Conservation (phyloP, 2,797 vertebrate genomes). For the Gallinago solitaria region DNA sequence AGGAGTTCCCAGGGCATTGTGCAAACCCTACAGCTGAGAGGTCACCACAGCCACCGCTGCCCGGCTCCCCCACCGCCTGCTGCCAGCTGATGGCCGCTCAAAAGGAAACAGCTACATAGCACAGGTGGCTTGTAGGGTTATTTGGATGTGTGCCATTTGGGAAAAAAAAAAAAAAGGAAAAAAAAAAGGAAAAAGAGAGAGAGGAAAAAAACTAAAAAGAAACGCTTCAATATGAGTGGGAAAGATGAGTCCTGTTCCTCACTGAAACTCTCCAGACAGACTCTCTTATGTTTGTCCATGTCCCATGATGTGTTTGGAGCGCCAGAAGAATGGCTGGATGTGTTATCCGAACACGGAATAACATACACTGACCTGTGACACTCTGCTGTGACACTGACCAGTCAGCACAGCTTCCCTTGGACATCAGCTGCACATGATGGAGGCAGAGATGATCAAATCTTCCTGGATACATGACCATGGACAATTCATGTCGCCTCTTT, state of each 20-base stretch:
- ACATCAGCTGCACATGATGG: neutral
- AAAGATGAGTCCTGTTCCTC: neutral
- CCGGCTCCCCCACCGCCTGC: neutral
- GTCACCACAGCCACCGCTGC: neutral
- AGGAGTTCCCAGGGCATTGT: neutral
- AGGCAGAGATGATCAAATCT: neutral
- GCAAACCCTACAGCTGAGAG: neutral
- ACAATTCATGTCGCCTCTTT: neutral
- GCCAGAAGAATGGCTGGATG: neutral
- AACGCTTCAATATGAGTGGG: fast-evolving
- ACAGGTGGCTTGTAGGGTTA: neutral
- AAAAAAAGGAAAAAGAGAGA: neutral
- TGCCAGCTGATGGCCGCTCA: neutral
- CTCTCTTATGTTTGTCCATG: neutral
- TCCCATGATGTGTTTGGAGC: neutral
- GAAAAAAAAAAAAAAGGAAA: neutral
- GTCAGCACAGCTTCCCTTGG: neutral
- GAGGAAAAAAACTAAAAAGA: neutral
- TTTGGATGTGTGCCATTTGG: neutral
- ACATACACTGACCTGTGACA: neutral
- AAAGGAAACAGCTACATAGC: neutral
- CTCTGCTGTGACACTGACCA: neutral
- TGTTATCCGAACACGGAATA: neutral
- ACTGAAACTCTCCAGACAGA: neutral
- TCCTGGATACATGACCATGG: neutral